phyloP scores from a whole-genome alignment of 2,888 invertebrate species.

The Scaptomyza caliginosa region DNA sequence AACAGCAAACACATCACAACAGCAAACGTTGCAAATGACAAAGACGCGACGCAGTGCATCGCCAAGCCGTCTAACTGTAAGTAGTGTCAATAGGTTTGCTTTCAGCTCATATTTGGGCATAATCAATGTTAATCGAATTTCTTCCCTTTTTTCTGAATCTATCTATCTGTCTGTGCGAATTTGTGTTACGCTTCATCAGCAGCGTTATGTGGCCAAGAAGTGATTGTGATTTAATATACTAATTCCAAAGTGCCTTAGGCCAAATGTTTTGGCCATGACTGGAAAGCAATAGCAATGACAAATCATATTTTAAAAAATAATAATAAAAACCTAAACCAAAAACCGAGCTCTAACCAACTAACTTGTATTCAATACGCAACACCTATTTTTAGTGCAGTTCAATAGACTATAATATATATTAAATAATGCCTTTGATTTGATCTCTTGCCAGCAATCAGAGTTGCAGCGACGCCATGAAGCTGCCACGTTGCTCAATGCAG shows the following conservation, averaged over 20 bases:
- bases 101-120: constrained; percentile 1
- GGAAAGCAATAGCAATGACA: constrained; percentile 23
- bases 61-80: constrained; percentile 47
- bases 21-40: neutral
- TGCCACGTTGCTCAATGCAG: constrained; percentile 88
- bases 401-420: neutral
- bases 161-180: constrained; percentile 8
- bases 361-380: neutral
- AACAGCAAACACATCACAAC: constrained; percentile 6
- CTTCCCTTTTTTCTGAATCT: constrained; percentile 16
- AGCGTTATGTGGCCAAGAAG: constrained; percentile 61
- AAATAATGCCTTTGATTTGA: constrained; percentile 4
- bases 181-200: constrained; percentile 6
- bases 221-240: constrained; percentile 19
- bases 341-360: constrained; percentile 7
- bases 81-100: constrained; percentile 1
- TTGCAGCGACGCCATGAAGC: constrained; percentile 82
- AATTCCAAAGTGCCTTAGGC: constrained; percentile 60
- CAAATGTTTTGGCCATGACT: constrained; percentile 21
- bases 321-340: neutral
- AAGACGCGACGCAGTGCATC: constrained; percentile 32
- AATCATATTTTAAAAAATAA: constrained; percentile 10
- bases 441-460: constrained; percentile 11
- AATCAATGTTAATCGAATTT: constrained; percentile 4
- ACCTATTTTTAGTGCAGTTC: neutral